phyloP scores from a whole-genome alignment of 2,888 invertebrate genomes.

The Pteria penguin region DNA sequence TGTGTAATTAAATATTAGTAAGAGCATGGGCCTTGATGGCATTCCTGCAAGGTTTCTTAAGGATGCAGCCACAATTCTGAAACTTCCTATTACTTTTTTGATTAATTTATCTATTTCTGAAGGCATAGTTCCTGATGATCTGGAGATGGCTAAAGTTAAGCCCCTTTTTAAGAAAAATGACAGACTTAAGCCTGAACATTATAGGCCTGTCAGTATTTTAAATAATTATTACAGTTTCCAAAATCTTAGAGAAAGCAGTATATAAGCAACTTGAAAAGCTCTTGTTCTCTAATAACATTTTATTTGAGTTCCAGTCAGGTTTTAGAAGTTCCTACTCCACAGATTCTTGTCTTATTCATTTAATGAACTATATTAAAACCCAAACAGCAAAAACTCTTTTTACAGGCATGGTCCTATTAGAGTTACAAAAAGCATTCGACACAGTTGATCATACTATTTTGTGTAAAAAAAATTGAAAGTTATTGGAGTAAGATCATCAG shows the following conservation, averaged over 20 bases:
- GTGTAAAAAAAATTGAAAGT: constrained; percentile 29
- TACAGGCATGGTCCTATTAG: too few relatives aligned
- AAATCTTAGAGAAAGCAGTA: constrained; percentile 40
- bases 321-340: constrained; percentile 28
- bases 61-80: too few relatives aligned
- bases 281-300: constrained; percentile 26
- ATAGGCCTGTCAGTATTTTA: constrained; percentile 47
- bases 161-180: constrained; percentile 42
- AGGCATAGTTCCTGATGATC: too few relatives aligned
- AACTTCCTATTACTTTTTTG: too few relatives aligned
- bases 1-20: too few relatives aligned
- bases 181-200: constrained; percentile 34
- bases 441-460: constrained; percentile 33
- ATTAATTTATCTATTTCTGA: too few relatives aligned
- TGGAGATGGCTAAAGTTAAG: constrained; percentile 37
- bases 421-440: too few relatives aligned
- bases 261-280: constrained; percentile 30
- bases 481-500: constrained; percentile 29
- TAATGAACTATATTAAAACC: constrained; percentile 30
- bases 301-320: too few relatives aligned
- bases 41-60: too few relatives aligned
- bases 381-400: constrained; percentile 18
- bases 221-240: constrained; percentile 41
- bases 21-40: too few relatives aligned
- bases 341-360: constrained; percentile 33